Evolutionary conservation across 35 echinoderm and acorn worm genomes (phyloP).

Genomic region (Apostichopus californicus): DNA sequence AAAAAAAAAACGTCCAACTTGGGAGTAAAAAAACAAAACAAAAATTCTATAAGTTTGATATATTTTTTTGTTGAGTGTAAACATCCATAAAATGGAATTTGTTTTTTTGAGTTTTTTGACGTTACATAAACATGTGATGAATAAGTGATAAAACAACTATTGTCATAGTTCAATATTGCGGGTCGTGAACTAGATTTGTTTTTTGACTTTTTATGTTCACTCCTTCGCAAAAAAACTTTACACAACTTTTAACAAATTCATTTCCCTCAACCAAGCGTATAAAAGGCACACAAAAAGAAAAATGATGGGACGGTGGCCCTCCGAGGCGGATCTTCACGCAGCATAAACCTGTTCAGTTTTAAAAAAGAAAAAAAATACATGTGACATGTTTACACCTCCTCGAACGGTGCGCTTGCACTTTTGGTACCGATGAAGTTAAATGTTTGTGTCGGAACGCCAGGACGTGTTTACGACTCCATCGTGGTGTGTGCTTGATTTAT

Average conservation of each 20-base stretch:
- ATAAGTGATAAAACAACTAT: constrained; percentile 16
- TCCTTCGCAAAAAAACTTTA: not conserved
- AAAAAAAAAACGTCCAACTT: not conserved
- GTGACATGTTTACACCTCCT: constrained; percentile 46
- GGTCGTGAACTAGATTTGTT: constrained; percentile 17
- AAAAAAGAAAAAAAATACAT: not conserved
- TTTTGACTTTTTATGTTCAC: not conserved
- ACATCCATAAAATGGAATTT: constrained; percentile 23
- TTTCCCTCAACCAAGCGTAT: not conserved
- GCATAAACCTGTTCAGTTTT: constrained; percentile 27
- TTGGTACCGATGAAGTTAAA: not conserved
- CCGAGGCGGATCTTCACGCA: not conserved
- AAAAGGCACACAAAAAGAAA: not conserved
- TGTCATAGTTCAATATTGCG: not conserved
- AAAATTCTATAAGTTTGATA: not conserved
- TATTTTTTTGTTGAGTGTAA: constrained; percentile 15
- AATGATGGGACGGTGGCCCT: not conserved
- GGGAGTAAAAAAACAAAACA: not conserved
- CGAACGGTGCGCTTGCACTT: constrained; percentile 9
- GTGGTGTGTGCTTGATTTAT: constrained; percentile 12
- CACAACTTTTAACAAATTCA: not conserved
- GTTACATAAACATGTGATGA: constrained; percentile 47
- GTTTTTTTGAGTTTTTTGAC: not conserved
- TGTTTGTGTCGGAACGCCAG: constrained; percentile 27
- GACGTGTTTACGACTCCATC: constrained; percentile 44